These are phyloP conservation scores for Ectemnius cavifrons DNA, from an alignment of 2,888 invertebrate species.

Conservation along the genomic window DNA sequence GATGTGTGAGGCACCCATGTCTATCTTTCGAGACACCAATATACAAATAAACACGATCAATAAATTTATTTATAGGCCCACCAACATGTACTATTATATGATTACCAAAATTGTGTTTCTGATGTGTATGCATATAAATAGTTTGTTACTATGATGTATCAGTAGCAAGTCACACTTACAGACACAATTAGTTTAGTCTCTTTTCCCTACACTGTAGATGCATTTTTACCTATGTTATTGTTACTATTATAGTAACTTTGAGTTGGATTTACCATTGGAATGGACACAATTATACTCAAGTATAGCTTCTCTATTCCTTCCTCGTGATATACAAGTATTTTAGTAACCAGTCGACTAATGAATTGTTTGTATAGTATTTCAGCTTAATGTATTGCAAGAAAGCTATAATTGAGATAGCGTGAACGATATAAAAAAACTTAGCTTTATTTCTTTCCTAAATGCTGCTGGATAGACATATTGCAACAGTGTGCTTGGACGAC, in stretches of 20 bases:
- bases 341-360: constrained; percentile 8
- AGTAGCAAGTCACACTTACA: constrained; percentile 26
- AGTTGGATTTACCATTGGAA: constrained; percentile 36
- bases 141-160: constrained; percentile 12
- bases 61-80: constrained; percentile 62
- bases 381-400: background rate
- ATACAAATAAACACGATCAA: constrained; percentile 28
- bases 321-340: constrained; percentile 1
- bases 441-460: constrained; percentile 10
- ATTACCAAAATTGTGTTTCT: constrained; percentile 23
- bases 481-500: constrained; percentile 16
- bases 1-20: constrained; percentile 42
- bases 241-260: constrained; percentile 23
- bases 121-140: constrained; percentile 22
- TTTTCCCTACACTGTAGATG: constrained; percentile 26
- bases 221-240: constrained; percentile 19
- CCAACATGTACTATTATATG: constrained; percentile 64
- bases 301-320: constrained; percentile 17
- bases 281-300: constrained; percentile 74
- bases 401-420: constrained; percentile 19
- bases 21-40: constrained; percentile 41
- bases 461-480: constrained; percentile 13
- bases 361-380: background rate
- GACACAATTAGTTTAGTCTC: constrained; percentile 15
- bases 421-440: constrained; percentile 15